Conservation (phyloP, 2,797 vertebrate species). For the Pampus argenteus region DNA sequence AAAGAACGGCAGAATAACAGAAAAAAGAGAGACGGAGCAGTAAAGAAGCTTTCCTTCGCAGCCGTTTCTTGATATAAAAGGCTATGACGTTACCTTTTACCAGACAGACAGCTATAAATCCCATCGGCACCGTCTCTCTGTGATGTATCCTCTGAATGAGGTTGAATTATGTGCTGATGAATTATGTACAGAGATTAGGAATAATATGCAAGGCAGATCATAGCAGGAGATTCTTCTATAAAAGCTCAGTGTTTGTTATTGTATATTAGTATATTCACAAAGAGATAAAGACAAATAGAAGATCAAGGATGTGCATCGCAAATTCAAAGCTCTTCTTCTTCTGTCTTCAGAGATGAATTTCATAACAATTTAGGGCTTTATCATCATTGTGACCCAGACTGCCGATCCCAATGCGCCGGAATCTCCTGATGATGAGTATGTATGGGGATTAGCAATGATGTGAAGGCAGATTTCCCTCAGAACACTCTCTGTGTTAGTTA, state of each 20-base stretch:
- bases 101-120: slow-evolving; percentile 44
- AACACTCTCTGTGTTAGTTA: slow-evolving; percentile 59
- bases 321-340: background rate
- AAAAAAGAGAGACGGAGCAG: background rate
- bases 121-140: slow-evolving; percentile 2
- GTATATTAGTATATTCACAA: slow-evolving; percentile 5
- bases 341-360: background rate
- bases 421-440: slow-evolving; percentile 36
- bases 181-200: slow-evolving; percentile 58
- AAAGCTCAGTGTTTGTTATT: slow-evolving; percentile 31
- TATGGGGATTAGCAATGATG: slow-evolving; percentile 55
- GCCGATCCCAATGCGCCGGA: slow-evolving; percentile 11
- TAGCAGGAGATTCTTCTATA: slow-evolving; percentile 15
- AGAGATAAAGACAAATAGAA: background rate
- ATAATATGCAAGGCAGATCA: slow-evolving; percentile 48
- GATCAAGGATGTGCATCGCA: slow-evolving; percentile 12
- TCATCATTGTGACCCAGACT: slow-evolving; percentile 24
- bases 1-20: background rate
- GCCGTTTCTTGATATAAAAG: slow-evolving; percentile 16
- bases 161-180: slow-evolving; percentile 63
- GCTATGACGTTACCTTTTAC: slow-evolving; percentile 18
- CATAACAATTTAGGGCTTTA: background rate
- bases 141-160: slow-evolving; percentile 32
- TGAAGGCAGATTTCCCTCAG: slow-evolving; percentile 46
- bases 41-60: background rate